phyloP scores from a whole-genome alignment of 2,888 invertebrate genomes.

The Mimas tiliae region DNA sequence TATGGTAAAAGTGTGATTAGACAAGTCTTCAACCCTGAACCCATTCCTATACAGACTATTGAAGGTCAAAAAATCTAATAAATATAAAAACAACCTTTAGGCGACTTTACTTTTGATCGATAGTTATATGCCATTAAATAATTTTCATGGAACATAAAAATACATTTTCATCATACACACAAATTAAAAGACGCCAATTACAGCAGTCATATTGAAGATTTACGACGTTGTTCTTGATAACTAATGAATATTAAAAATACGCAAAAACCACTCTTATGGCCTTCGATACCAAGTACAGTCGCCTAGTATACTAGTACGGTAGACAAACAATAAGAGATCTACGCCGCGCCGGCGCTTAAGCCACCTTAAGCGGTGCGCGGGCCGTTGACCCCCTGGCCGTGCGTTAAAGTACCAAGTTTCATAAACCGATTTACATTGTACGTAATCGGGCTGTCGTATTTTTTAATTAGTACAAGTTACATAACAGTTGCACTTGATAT shows the following conservation, averaged over 20 bases:
- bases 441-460: conserved; percentile 8
- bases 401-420: conserved; percentile 78
- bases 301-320: conserved; percentile 31
- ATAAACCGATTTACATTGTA: conserved; percentile 61
- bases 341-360: conserved; percentile 77
- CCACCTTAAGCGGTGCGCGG: conserved; percentile 62
- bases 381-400: conserved; percentile 66
- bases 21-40: background rate
- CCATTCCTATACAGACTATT: background rate
- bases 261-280: conserved; percentile 22
- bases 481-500: background rate
- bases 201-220: conserved; percentile 3
- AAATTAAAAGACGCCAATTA: conserved; percentile 20
- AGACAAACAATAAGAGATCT: conserved; percentile 68
- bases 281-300: conserved; percentile 24
- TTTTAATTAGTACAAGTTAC: background rate
- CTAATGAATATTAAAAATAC: conserved; percentile 16
- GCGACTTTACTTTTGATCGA: background rate
- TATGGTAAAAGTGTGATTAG: background rate
- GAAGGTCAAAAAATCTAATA: conserved; percentile 9
- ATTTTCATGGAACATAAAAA: conserved; percentile 16
- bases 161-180: conserved; percentile 2
- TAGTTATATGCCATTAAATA: conserved; percentile 9
- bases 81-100: background rate
- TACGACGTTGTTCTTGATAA: conserved; percentile 2